Conservation (phyloP, 2,113 vertebrate species). For the Psittacula cyanocephala region DNA sequence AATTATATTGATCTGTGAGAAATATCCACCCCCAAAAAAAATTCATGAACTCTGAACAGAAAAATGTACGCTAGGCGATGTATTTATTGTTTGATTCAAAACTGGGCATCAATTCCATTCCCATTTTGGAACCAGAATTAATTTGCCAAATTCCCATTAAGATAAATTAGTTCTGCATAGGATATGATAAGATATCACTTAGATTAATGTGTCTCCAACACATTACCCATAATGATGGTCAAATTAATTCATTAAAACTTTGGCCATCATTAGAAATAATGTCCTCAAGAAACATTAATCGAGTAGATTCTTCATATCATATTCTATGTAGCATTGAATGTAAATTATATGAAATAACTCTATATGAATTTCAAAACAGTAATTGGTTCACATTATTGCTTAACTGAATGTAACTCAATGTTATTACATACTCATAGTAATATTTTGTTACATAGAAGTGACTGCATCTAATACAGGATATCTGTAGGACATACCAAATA, state of each 20-base stretch:
- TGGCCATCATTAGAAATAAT: constrained; percentile 37
- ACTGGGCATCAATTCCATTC: neutral
- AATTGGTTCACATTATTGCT: neutral
- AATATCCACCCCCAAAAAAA: neutral
- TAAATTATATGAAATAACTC: neutral
- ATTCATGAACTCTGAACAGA: neutral
- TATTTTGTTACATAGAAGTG: neutral
- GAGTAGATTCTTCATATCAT: neutral
- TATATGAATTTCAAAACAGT: neutral
- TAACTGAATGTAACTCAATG: neutral
- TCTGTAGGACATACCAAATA: neutral
- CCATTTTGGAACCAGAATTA: neutral
- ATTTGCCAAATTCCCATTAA: constrained; percentile 2
- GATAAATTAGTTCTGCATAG: constrained; percentile 40
- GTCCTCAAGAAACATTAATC: constrained; percentile 37
- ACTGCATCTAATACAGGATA: neutral
- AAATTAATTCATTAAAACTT: constrained; percentile 60
- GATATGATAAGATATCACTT: constrained; percentile 28
- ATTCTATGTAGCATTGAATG: neutral
- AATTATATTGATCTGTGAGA: neutral
- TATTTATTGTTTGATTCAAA: neutral
- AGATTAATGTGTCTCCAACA: constrained; percentile 47
- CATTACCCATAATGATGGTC: constrained; percentile 36
- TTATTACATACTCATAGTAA: neutral
- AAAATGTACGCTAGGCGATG: neutral